Evolutionary conservation across 2,888 invertebrate genomes (phyloP).

Genomic region (Lepidochitona cinerea): DNA sequence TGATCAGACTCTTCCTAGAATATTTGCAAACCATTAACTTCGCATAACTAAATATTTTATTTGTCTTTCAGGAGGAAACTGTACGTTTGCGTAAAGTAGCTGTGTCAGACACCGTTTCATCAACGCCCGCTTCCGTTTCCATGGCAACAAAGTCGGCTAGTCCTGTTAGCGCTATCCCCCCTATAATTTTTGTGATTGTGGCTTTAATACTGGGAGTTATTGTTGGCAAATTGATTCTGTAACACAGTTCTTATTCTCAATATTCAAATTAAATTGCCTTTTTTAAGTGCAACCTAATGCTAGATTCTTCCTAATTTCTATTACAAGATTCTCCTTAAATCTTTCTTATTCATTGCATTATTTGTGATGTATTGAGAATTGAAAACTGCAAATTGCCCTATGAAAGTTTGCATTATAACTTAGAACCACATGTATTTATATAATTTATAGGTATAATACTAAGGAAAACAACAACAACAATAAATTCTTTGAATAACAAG

Average conservation of each 20-base stretch:
- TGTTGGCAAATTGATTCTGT: slow-evolving; percentile 58
- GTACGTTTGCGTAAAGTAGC: slow-evolving; percentile 65
- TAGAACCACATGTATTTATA: no score
- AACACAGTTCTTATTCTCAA: slow-evolving; percentile 12
- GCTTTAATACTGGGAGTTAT: slow-evolving; percentile 55
- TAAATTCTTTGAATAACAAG: no score
- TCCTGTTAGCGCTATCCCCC: slow-evolving; percentile 38
- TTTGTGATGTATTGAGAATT: no score
- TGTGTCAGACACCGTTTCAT: slow-evolving; percentile 62
- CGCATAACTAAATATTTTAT: no score
- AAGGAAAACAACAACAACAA: no score
- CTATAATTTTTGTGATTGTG: slow-evolving; percentile 48
- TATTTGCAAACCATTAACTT: no score
- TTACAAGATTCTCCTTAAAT: no score
- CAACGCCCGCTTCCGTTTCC: slow-evolving; percentile 40
- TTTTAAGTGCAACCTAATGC: neutral
- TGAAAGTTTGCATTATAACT: no score
- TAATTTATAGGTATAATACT: no score
- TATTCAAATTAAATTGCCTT: neutral
- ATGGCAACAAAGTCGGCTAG: slow-evolving; percentile 75
- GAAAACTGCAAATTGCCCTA: no score
- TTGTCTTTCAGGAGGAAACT: slow-evolving; percentile 55
- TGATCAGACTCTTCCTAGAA: no score
- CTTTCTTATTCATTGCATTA: no score
- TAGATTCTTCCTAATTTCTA: neutral